Base-by-base conservation (phyloP, 2,797 vertebrate genomes). In the Sciaenops ocellatus region DNA sequence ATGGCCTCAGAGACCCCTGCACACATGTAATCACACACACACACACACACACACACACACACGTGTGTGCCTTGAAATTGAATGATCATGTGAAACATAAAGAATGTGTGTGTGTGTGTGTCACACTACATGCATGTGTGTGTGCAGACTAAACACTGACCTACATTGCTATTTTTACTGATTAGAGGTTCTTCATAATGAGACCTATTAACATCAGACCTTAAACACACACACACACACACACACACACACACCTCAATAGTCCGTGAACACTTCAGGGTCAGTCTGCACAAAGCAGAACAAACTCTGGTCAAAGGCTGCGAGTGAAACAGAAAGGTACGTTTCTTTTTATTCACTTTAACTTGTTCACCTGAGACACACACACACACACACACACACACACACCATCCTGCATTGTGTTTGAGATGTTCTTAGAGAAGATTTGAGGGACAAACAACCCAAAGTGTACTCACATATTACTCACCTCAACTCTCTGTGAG, bases 141-240 rank as follows among this genome's bases (percentile, higher is more conserved):
- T 84, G 72, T 55, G 74, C 34, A 93, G 89, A 91, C 91, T 93
- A 93, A 93, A 94, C 91, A 92, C 56, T 76, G 86, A 80, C 66
- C 78, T 64, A 69, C 77, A 83, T 56, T 89, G 89, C 83, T 85
- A 72, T 88, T 92, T 90, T 83, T 86, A 84, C 92, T 94, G 91
- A 93, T 94, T 93, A 90, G 84, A 87, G 89, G 85, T 82, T 84
- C 71, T 69, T 84, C 82, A 73, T 91, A 91, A 93, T 89, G 83
- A 89, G 84, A 79, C 81, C 80, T 82, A 82, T 89, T 91, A 91
- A 90, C 77, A 82, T 79, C 76, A 86, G 72, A 61, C 55, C 50
- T 70, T 82, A 78, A 67, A 84, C 22, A 30, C 67, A 83, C 73
- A 68, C 16, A 11, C 54, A 54, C 44, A 38, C 46, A 42, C 57